Conservation (phyloP, 2,113 vertebrate species). For the Oryctolagus cuniculus region DNA sequence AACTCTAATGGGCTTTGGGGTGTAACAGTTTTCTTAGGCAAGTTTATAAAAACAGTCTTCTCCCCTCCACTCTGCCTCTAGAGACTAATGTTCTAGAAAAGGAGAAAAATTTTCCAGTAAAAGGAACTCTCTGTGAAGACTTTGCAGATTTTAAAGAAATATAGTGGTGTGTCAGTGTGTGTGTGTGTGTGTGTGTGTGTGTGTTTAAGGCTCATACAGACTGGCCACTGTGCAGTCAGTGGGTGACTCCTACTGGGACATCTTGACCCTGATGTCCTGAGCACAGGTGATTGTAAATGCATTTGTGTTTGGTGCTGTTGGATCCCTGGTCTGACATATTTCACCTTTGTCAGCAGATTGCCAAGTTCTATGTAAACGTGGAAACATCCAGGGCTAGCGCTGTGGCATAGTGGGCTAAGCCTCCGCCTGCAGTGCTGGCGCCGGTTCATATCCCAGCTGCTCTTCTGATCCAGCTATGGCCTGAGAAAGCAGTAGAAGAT, state of each 20-base stretch:
- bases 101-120: slow-evolving; percentile 35
- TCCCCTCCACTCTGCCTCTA: not conserved
- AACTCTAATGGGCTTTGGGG: slow-evolving; percentile 27
- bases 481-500: no score
- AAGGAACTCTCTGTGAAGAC: slow-evolving; percentile 37
- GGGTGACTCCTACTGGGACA: not conserved
- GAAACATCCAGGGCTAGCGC: no score
- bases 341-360: not conserved
- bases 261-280: not conserved
- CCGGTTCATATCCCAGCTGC: no score
- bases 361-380: not conserved
- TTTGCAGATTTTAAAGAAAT: slow-evolving; percentile 20
- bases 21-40: slow-evolving; percentile 63
- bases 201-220: not conserved
- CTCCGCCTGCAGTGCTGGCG: no score
- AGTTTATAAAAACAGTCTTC: slow-evolving; percentile 5
- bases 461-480: no score
- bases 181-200: not conserved
- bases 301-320: not conserved
- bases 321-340: not conserved
- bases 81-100: slow-evolving; percentile 58
- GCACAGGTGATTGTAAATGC: not conserved
- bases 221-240: not conserved
- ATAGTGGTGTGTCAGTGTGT: not conserved
- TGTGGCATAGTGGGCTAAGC: no score